Evolutionary conservation across 1,140 invertebrate genomes (phyloP), one percentile per base, ranked within the genome.

Genomic region (Galleria mellonella): DNA sequence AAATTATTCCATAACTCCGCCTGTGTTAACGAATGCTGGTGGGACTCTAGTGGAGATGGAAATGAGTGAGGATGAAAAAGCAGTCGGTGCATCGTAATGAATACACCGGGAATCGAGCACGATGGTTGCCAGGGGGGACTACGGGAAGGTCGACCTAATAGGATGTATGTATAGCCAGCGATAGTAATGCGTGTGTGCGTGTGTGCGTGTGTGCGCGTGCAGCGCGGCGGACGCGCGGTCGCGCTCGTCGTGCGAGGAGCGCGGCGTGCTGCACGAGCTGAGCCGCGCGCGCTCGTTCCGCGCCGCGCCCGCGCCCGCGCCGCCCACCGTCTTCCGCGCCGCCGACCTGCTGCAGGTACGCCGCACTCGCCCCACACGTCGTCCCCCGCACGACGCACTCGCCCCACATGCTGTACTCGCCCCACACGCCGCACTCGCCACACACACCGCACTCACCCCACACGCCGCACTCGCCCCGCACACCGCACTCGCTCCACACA

Each of bases 231-330:
- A 51, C 2, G 54, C 51, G 13, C 9, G 9, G 35, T 1, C 17
- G 17, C 17, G 17, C 2, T 2, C 17, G 17, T 2, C 2, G 47
- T 40, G 15, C 9, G 67, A 74, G 35, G 43, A 55, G 1, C 61
- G 56, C 8, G 81, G 83, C 4, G 84, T 83, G 14, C 69, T 89
- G 10, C 90, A 92, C 51, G 95, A 96, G 75, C 78, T 97, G 32
- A 93, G 92, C 11, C 77, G 96, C 28, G 96, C 96, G 2, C 91
- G 95, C 66, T 97, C 96, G 1, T 97, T 97, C 84, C 90, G 94
- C 14, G 91, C 94, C 1, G 94, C 96, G 66, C 90, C 92, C 32
- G 89, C 90, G 59, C 73, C 78, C 7, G 93, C 91, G 57, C 93
- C 91, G 56, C 93, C 96, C 56, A 90, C 93, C 41, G 94, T 97